Percentiles rank a stretch among this genome's conserved stretches.
Evolutionary conservation across 2,888 invertebrate genomes (phyloP).

Genomic region (Ectemnius cavifrons): DNA sequence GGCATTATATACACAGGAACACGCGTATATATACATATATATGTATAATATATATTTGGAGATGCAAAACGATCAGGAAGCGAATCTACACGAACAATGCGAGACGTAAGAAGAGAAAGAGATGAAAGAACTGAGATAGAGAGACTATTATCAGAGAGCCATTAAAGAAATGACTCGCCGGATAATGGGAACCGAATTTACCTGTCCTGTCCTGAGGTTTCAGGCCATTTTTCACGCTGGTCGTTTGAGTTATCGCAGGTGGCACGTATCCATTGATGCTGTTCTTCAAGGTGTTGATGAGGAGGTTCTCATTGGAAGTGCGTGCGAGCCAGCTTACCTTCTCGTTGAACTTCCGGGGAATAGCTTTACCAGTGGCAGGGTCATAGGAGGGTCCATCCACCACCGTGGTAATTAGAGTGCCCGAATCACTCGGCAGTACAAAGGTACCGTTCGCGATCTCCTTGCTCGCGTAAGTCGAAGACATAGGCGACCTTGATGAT

Average conservation of each 20-base stretch:
- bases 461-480: conserved; percentile 29
- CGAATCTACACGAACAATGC: too few relatives aligned
- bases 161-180: neutral
- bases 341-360: conserved; percentile 33
- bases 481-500: conserved; percentile 69
- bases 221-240: conserved; percentile 55
- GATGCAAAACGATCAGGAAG: too few relatives aligned
- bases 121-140: too few relatives aligned
- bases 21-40: neutral
- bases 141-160: too few relatives aligned
- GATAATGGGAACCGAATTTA: conserved; percentile 34
- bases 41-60: neutral
- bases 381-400: conserved; percentile 30
- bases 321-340: conserved; percentile 56
- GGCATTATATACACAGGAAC: neutral
- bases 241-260: conserved; percentile 25
- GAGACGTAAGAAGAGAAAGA: too few relatives aligned
- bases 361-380: conserved; percentile 29
- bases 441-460: conserved; percentile 42
- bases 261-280: conserved; percentile 55
- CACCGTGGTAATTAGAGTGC: conserved; percentile 41
- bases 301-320: conserved; percentile 18
- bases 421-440: conserved; percentile 24
- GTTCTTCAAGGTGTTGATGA: conserved; percentile 24
- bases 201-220: conserved; percentile 47